Conservation (phyloP, 1,140 invertebrate species). For the Cydia fagiglandana region DNA sequence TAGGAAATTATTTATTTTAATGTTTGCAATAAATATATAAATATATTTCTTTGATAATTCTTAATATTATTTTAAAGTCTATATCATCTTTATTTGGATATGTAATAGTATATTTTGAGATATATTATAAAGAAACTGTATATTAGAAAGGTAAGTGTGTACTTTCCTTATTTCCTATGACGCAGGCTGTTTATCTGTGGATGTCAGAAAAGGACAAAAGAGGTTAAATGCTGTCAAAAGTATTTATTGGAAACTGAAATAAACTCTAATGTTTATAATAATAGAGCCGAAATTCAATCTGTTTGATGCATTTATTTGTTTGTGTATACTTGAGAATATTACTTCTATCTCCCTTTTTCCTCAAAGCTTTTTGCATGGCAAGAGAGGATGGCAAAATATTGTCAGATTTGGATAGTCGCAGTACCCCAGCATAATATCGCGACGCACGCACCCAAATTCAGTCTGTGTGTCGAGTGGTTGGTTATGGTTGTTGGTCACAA, state of each 20-base stretch:
- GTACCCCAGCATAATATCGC: neutral
- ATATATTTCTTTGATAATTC: neutral
- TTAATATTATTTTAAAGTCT: neutral
- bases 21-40: neutral
- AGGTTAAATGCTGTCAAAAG: neutral
- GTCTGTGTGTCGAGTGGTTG: conserved; percentile 27
- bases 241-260: neutral
- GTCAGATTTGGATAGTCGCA: conserved; percentile 1
- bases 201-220: conserved; percentile 2
- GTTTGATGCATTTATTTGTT: neutral
- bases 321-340: neutral
- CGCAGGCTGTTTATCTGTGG: neutral
- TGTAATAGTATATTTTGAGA: neutral
- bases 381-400: conserved; percentile 13
- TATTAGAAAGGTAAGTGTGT: neutral
- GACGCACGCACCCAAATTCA: conserved; percentile 5
- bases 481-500: conserved; percentile 29
- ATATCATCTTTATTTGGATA: neutral
- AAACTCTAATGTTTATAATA: neutral
- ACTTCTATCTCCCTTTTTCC: neutral
- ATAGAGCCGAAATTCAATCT: neutral
- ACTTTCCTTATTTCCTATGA: neutral
- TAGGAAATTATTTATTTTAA: neutral
- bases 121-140: neutral
- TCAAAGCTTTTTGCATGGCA: neutral